A percentile compares a stretch with the other conserved stretches of the same genome.
phyloP scores from a whole-genome alignment of 2,797 vertebrate species.

The Sebastes alutus region DNA sequence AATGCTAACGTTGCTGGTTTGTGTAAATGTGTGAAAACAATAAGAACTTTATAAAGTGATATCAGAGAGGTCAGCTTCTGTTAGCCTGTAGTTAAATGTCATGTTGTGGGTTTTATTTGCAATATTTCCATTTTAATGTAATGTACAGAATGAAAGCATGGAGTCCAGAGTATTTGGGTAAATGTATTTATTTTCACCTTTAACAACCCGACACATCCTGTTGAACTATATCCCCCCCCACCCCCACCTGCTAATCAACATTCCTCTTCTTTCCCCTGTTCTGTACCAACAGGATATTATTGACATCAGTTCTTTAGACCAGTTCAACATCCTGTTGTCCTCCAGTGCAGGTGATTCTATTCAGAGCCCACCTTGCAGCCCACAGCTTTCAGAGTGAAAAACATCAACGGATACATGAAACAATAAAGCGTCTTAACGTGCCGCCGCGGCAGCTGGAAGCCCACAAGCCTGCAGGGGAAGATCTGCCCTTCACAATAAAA shows the following conservation, averaged over 20 bases:
- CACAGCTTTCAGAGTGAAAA: conserved; percentile 47
- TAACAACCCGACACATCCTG: background rate
- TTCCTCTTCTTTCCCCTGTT: background rate
- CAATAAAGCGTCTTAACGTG: conserved; percentile 68
- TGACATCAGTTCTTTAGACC: conserved; percentile 3
- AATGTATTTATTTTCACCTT: conserved; percentile 20
- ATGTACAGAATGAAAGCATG: background rate
- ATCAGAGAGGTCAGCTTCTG: no score
- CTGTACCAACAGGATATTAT: conserved; percentile 15
- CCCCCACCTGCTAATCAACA: background rate
- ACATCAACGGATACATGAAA: conserved; percentile 57
- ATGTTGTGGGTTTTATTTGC: background rate
- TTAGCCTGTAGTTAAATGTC: no score
- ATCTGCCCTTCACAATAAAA: conserved; percentile 62
- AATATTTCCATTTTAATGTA: background rate
- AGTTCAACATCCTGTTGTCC: no score
- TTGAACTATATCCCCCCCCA: no score
- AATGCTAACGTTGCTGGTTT: background rate
- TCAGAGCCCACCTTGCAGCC: conserved; percentile 9
- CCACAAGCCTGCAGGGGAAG: conserved; percentile 57
- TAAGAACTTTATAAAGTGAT: background rate
- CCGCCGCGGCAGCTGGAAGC: conserved; percentile 58
- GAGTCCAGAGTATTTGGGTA: background rate
- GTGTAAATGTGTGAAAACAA: background rate
- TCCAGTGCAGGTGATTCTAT: conserved; percentile 20